phyloP scores from a whole-genome alignment of 2,888 invertebrate genomes.

The Harpagoxenus sublaevis region DNA sequence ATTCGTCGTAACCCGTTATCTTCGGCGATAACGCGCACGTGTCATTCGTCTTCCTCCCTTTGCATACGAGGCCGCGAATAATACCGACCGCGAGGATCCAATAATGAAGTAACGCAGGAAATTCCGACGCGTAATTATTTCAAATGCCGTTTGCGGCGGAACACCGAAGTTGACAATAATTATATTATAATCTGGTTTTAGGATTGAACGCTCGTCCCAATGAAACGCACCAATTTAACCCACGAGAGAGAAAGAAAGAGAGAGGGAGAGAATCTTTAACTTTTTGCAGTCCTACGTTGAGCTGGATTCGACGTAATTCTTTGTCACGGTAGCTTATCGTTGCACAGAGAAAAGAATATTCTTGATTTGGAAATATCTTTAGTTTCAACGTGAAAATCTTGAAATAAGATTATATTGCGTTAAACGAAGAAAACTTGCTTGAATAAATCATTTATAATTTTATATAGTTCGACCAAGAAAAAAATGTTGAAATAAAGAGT shows the following conservation, averaged over 20 bases:
- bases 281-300: background rate
- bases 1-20: conserved; percentile 20
- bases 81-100: background rate
- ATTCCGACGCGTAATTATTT: background rate
- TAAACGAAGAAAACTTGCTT: too few species aligned
- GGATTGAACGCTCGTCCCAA: background rate
- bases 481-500: too few species aligned
- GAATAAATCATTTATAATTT: too few species aligned
- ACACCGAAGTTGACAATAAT: background rate
- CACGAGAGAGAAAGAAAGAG: background rate
- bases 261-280: background rate
- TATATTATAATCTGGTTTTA: background rate
- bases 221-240: background rate
- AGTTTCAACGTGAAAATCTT: too few species aligned
- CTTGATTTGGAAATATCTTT: too few species aligned
- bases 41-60: background rate
- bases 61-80: conserved; percentile 1
- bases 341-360: background rate
- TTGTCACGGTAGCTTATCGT: background rate
- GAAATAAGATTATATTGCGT: too few species aligned
- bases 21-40: background rate
- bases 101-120: background rate
- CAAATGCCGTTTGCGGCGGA: background rate
- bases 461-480: too few species aligned
- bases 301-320: background rate